These are phyloP conservation scores for Atta cephalotes DNA, from an alignment of 1,140 invertebrate species.

Conservation along the genomic window DNA sequence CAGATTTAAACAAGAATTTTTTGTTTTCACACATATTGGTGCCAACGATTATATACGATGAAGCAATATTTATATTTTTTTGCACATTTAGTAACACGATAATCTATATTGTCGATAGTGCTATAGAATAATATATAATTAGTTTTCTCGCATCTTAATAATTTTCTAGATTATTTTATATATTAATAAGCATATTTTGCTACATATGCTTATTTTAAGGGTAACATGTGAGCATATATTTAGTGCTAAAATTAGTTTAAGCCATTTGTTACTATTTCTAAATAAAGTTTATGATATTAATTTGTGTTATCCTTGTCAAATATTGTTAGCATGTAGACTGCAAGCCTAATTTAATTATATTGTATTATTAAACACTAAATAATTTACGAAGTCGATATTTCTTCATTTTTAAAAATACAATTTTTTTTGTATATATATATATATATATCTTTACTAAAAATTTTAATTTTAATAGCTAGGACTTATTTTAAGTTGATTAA, in stretches of 20 bases:
- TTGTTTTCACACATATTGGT: not conserved
- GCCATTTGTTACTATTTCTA: constrained; percentile 48
- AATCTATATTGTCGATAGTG: not conserved
- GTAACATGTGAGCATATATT: not conserved
- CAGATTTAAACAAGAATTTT: not conserved
- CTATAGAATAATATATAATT: not conserved
- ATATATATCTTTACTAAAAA: not conserved
- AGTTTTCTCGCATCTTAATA: constrained; percentile 10
- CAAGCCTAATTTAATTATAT: not conserved
- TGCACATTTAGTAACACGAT: not conserved
- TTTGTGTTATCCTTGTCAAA: not conserved
- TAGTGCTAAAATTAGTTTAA: constrained; percentile 10
- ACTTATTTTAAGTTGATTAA: constrained; percentile 14
- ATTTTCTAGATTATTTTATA: not conserved
- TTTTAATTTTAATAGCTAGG: not conserved
- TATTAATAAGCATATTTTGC: not conserved
- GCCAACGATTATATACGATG: constrained; percentile 2
- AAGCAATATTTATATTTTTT: not conserved
- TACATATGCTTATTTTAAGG: constrained; percentile 18
- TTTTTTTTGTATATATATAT: not conserved
- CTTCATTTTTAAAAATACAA: not conserved
- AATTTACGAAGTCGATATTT: constrained; percentile 14
- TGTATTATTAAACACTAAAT: not conserved
- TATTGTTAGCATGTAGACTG: not conserved
- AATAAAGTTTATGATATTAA: constrained; percentile 59